phyloP scores from a whole-genome alignment of 2,113 vertebrate genomes.

The Gallinago media region DNA sequence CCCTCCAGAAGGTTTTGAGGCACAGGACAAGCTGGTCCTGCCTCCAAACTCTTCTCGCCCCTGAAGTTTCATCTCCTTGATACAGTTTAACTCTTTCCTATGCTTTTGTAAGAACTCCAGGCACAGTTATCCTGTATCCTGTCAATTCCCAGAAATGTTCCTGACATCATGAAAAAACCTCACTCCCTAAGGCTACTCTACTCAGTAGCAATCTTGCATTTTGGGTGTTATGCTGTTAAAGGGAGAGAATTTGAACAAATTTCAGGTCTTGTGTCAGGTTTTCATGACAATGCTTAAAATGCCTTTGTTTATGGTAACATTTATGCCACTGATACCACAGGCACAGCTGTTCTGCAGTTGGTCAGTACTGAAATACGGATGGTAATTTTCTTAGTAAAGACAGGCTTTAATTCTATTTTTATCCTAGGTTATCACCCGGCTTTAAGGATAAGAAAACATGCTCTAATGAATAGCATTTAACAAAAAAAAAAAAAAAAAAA shows the following conservation, averaged over 20 bases:
- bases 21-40: not conserved
- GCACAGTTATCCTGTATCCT: not conserved
- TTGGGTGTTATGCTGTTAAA: not conserved
- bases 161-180: not conserved
- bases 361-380: conserved; percentile 4
- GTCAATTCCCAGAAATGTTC: not conserved
- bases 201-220: not conserved
- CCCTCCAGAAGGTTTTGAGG: not conserved
- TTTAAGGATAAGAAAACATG: conserved; percentile 13
- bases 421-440: not conserved
- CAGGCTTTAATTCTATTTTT: conserved; percentile 13
- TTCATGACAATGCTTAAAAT: not conserved
- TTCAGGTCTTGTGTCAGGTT: not conserved
- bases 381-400: not conserved
- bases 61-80: not conserved
- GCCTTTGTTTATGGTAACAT: not conserved
- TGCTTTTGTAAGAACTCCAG: not conserved
- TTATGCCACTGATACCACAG: not conserved
- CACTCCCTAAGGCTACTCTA: not conserved
- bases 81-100: not conserved
- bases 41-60: not conserved
- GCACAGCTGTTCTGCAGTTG: conserved; percentile 11
- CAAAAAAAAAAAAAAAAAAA: not conserved
- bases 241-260: not conserved
- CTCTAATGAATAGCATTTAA: not conserved